Conservation (phyloP, 2,113 vertebrate species). For the Eolophus roseicapilla region DNA sequence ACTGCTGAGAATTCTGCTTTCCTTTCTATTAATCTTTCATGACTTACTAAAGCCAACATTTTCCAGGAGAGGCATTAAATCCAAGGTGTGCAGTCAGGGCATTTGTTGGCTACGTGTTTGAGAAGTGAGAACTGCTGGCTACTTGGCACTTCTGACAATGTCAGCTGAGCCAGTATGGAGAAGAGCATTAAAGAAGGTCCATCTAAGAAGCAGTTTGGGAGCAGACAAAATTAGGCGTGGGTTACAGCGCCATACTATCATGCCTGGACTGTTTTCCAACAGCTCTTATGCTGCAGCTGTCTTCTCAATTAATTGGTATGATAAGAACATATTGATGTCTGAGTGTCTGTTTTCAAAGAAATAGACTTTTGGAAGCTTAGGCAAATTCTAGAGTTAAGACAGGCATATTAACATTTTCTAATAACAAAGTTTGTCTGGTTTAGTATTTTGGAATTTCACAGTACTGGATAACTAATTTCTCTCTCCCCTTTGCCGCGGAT, state of each 20-base stretch:
- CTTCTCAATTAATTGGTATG: not conserved
- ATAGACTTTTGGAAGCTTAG: not conserved
- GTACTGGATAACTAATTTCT: not conserved
- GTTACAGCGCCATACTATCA: not conserved
- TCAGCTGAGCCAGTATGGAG: not conserved
- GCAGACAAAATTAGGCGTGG: not conserved
- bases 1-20: not conserved
- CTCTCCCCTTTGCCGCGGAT: not conserved
- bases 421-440: not conserved
- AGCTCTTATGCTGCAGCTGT: not conserved
- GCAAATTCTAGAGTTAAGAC: not conserved
- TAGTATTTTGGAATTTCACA: not conserved
- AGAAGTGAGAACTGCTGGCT: not conserved
- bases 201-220: not conserved
- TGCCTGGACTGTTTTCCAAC: not conserved
- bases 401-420: not conserved
- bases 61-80: not conserved
- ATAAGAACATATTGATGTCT: not conserved
- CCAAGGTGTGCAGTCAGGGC: not conserved
- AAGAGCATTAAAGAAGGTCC: not conserved
- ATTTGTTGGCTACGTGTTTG: not conserved
- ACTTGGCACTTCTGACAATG: not conserved
- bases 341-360: not conserved
- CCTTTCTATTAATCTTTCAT: not conserved
- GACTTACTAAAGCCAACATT: not conserved